Base-by-base conservation (phyloP, 2,113 vertebrate genomes). In the Ancistrus triradiatus region DNA sequence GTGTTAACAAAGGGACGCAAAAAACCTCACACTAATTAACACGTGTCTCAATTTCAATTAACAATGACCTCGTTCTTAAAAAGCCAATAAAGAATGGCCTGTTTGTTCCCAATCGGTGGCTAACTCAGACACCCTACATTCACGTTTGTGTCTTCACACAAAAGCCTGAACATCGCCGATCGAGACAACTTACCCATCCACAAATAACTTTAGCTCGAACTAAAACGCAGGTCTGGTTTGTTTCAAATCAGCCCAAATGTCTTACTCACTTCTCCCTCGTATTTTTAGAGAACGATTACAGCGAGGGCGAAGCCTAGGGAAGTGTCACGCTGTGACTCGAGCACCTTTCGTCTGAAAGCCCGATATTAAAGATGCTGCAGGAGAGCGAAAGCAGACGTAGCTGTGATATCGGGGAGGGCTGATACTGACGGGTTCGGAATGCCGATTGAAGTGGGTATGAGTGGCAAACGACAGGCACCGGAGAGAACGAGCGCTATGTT, bases 41-140 rank as follows among this genome's bases (percentile, higher is more conserved):
- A 75, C 67, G 72, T 76, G 78, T 75, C 73, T 74, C 71, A 19
- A 68, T 83, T 78, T 83, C 72, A 79, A 79, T 80, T 77, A 79
- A 76, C 57, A 21, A 47, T 61, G 75, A 78, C 73, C 72, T 80
- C 40, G 5, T 73, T 79, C 66, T 70, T 49, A 57, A 15, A 27
- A 33, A 62, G 4, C 21, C 70, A 13, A 42, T 5, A 42, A 66
- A 66, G 62, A 51, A 66, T 48, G 21, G 52, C 7, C 27, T 43
- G 55, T 8, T 38, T 59, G 59, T 59, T 67, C 44, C 0, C 11
- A 35, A 33, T 18, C 8, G 47, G n/a, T n/a, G n/a, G n/a, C n/a
- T n/a, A n/a, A n/a, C n/a, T n/a, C n/a, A n/a, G n/a, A n/a, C n/a
- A n/a, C n/a, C n/a, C n/a, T n/a, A n/a, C n/a, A n/a, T n/a, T n/a